Evolutionary conservation across 2,888 invertebrate species (phyloP).

Genomic region (Orthosia cruda): DNA sequence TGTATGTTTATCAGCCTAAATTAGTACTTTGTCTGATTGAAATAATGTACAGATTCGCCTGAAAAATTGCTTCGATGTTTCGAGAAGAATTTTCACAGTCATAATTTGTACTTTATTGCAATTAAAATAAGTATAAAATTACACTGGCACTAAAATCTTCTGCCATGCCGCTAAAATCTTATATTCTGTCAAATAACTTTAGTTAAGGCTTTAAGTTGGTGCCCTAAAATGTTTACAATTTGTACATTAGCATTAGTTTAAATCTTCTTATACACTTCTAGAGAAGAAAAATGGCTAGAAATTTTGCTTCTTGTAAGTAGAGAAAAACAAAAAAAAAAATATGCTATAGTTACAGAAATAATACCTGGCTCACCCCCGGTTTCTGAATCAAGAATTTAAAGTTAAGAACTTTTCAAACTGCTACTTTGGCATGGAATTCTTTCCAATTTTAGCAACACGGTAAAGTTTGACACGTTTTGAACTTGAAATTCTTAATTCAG

Average conservation of each 20-base stretch:
- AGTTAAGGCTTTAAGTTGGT: slow-evolving; percentile 8
- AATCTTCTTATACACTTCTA: background rate
- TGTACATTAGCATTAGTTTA: slow-evolving; percentile 32
- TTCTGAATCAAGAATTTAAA: no score
- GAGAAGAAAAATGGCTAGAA: slow-evolving; percentile 7
- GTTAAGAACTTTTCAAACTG: no score
- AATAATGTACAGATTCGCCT: slow-evolving; percentile 5
- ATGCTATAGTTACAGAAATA: background rate
- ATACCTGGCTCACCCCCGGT: no score
- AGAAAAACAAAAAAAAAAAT: background rate
- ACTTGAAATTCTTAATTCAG: background rate
- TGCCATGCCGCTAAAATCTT: background rate
- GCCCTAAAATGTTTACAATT: slow-evolving; percentile 37
- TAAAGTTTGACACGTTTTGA: background rate
- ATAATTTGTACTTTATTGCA: slow-evolving; percentile 13
- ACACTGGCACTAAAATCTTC: background rate
- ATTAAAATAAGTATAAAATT: slow-evolving; percentile 2
- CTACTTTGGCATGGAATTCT: no score
- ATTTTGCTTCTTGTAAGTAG: background rate
- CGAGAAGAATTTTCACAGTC: background rate
- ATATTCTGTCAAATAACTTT: slow-evolving; percentile 10
- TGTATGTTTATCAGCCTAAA: background rate
- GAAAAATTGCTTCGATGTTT: no score
- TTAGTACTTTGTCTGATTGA: background rate
- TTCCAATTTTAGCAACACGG: background rate